Conservation (phyloP, 2,113 vertebrate species). For the Tachycineta bicolor region DNA sequence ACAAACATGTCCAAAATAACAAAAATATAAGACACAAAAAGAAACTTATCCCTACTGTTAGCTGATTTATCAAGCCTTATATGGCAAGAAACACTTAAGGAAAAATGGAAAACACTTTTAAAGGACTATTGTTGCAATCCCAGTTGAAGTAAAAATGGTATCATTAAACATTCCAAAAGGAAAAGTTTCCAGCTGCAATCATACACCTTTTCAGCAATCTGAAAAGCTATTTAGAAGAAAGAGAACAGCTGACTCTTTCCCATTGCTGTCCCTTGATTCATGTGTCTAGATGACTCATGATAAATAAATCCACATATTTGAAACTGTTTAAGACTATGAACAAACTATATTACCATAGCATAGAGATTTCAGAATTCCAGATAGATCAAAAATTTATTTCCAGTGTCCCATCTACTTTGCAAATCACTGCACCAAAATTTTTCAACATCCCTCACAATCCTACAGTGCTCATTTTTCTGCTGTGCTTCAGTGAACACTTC, state of each 20-base stretch:
- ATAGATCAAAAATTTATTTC: background rate
- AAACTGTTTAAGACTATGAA: background rate
- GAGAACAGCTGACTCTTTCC: slow-evolving; percentile 13
- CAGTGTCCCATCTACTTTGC: slow-evolving; percentile 1
- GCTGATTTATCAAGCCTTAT: background rate
- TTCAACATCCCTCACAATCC: background rate
- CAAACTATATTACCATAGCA: background rate
- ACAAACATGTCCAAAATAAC: background rate
- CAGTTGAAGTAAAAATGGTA: background rate
- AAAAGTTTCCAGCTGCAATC: slow-evolving; percentile 1
- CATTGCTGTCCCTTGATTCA: background rate
- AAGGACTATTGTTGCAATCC: background rate
- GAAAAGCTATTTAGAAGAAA: slow-evolving; percentile 32
- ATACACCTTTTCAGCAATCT: slow-evolving; percentile 28
- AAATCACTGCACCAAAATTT: slow-evolving; percentile 39
- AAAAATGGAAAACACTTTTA: background rate
- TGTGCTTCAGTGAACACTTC: background rate
- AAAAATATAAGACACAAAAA: background rate
- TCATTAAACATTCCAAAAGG: slow-evolving; percentile 19
- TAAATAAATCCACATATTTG: slow-evolving; percentile 5
- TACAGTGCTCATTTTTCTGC: slow-evolving; percentile 10
- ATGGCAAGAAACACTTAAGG: background rate
- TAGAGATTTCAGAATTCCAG: background rate
- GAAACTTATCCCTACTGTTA: background rate
- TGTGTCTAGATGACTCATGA: background rate